These are phyloP conservation scores for Rynchops niger DNA, from an alignment of 2,113 vertebrate genomes.

Conservation along the genomic window DNA sequence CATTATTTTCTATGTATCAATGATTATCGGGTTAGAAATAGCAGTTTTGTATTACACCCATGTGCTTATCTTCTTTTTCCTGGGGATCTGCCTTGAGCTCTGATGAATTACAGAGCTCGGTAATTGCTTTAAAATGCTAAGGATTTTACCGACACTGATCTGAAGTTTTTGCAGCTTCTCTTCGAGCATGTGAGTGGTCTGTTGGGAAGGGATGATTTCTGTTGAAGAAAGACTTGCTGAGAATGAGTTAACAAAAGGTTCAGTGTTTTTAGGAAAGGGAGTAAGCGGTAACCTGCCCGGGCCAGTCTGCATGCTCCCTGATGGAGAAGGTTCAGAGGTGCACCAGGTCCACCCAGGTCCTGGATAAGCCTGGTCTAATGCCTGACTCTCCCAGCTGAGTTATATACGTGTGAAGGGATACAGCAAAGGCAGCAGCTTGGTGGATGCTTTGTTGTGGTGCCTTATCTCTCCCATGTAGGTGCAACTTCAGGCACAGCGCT, in stretches of 20 bases:
- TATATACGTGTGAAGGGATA: background rate
- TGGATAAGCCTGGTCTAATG: background rate
- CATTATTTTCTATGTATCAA: background rate
- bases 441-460: background rate
- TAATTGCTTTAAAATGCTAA: background rate
- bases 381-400: background rate
- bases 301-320: background rate
- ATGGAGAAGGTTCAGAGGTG: background rate
- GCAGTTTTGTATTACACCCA: background rate
- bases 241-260: background rate
- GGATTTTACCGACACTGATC: background rate
- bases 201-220: background rate
- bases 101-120: constrained; percentile 6
- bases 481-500: background rate
- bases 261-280: background rate
- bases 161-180: background rate
- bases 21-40: background rate
- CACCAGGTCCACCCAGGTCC: rapidly evolving
- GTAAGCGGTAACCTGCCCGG: background rate
- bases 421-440: background rate
- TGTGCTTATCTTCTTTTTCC: background rate
- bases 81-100: background rate
- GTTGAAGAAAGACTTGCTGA: background rate
- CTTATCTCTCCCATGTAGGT: background rate
- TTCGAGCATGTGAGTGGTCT: background rate